phyloP scores from a whole-genome alignment of 2,113 vertebrate genomes.

The Lampris megalopsis region DNA sequence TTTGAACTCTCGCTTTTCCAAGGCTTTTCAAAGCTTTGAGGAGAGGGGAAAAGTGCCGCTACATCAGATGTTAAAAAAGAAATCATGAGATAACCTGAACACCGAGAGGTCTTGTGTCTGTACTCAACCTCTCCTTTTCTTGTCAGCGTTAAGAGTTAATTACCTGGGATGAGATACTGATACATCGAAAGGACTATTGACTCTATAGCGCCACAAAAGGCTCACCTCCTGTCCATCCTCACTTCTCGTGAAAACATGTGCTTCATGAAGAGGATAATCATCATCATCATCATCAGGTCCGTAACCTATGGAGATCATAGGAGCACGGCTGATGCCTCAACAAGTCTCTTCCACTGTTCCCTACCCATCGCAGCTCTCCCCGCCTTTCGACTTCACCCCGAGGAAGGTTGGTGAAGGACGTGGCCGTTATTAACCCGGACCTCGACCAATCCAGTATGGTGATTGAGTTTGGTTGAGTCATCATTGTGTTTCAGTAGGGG shows the following conservation, averaged over 20 bases:
- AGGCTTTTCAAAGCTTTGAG: constrained; percentile 15
- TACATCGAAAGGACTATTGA: constrained; percentile 59
- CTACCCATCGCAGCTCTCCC: too few species aligned
- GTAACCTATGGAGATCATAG: too few species aligned
- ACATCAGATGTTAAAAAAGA: constrained; percentile 1
- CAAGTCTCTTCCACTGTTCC: too few species aligned
- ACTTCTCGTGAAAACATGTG: not conserved
- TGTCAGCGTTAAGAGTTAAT: constrained; percentile 48
- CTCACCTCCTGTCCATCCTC: not conserved
- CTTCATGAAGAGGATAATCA: too few species aligned
- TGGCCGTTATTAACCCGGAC: too few species aligned
- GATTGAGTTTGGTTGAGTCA: too few species aligned
- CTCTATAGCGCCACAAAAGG: constrained; percentile 33
- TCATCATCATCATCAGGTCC: too few species aligned
- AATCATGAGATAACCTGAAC: constrained; percentile 22
- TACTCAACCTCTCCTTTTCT: constrained; percentile 32
- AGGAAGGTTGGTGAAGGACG: too few species aligned
- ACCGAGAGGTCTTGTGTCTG: not conserved
- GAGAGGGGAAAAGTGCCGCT: constrained; percentile 7
- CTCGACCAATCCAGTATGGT: too few species aligned
- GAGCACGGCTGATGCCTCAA: too few species aligned
- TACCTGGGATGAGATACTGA: constrained; percentile 51
- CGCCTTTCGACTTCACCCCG: too few species aligned
- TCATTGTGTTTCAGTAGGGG: too few species aligned
- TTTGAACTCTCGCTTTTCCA: not conserved